These are phyloP conservation scores for Actinernus sp. DNA, from an alignment of 92 coral and sea anemone species.

Conservation along the genomic window DNA sequence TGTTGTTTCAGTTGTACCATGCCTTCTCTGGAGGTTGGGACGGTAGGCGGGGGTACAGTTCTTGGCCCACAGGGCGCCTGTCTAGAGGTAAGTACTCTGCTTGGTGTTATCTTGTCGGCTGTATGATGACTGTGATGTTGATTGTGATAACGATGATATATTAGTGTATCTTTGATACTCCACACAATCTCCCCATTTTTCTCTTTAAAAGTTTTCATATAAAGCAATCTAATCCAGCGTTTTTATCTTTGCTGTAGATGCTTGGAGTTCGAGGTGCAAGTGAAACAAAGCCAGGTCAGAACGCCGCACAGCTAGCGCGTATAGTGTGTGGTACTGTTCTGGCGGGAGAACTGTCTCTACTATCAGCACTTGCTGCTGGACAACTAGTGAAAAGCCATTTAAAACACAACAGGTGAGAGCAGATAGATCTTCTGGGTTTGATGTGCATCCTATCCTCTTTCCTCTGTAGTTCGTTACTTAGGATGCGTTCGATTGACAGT, in stretches of 20 bases:
- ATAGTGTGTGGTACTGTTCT: conserved; percentile 89
- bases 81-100: conserved; percentile 81
- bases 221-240: no score
- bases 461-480: no score
- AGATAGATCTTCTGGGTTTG: background rate
- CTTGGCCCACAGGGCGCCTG: conserved; percentile 87
- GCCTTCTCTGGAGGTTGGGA: conserved; percentile 99
- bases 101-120: background rate
- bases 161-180: no score
- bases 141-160: no score
- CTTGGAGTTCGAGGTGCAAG: conserved; percentile 93
- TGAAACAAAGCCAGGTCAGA: conserved; percentile 84
- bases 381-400: conserved; percentile 94
- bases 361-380: conserved; percentile 97
- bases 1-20: conserved; percentile 82
- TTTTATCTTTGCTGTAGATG: no score
- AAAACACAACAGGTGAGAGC: conserved; percentile 88
- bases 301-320: conserved; percentile 88
- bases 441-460: background rate
- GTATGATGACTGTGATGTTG: no score
- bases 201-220: no score
- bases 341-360: conserved; percentile 95
- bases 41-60: conserved; percentile 97
- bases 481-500: no score
- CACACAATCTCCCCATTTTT: no score